Percentiles rank a stretch among this genome's conserved stretches.
These are phyloP conservation scores for Pangasius mekongensis DNA, from an alignment of 2,797 vertebrate genomes.

Conservation along the genomic window DNA sequence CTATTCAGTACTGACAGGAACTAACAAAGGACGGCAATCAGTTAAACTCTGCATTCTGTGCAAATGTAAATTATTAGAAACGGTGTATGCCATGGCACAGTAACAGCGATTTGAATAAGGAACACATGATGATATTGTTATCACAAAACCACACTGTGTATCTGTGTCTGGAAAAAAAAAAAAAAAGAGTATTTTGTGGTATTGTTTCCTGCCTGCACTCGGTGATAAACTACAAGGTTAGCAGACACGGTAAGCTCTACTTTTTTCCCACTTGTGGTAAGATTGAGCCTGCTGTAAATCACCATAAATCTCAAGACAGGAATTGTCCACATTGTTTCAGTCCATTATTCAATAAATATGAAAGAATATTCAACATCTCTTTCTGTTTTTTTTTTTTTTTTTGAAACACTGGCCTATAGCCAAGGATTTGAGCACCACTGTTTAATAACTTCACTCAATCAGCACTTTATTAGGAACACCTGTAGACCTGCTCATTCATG, in stretches of 20 bases:
- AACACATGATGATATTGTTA: not conserved
- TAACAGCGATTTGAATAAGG: constrained; percentile 13
- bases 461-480: not conserved
- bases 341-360: not conserved
- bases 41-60: not conserved
- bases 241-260: constrained; percentile 63
- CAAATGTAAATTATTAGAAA: not conserved
- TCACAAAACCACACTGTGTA: constrained; percentile 26
- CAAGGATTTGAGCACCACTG: not conserved
- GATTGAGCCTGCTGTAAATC: constrained; percentile 19
- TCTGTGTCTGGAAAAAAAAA: not conserved
- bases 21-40: constrained; percentile 18
- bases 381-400: not conserved
- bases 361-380: not conserved
- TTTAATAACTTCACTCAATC: not conserved
- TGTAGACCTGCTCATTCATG: not conserved
- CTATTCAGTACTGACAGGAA: constrained; percentile 22
- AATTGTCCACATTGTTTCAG: not conserved
- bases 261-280: constrained; percentile 52
- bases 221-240: constrained; percentile 69
- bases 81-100: not conserved
- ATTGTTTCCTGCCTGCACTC: constrained; percentile 70
- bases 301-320: not conserved
- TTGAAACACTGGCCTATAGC: not conserved
- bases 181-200: constrained; percentile 31